A percentile compares a stretch with the other conserved stretches of the same genome.
These are phyloP conservation scores for Sarcophaga peregrina DNA, from an alignment of 1,140 invertebrate species.

Conservation along the genomic window DNA sequence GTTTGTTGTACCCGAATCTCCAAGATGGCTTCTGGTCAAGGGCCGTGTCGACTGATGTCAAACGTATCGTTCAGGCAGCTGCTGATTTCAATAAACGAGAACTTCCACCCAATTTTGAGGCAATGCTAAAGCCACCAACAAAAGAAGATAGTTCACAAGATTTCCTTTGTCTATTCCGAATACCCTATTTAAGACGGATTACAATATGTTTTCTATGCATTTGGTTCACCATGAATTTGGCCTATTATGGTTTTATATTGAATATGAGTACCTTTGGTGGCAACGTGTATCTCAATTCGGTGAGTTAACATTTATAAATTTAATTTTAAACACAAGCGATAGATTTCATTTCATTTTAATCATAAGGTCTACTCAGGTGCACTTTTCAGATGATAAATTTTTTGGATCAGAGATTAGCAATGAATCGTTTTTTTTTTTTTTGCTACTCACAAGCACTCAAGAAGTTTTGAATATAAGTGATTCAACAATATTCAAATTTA, in stretches of 20 bases:
- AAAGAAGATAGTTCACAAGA: conserved; percentile 68
- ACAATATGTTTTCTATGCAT: conserved; percentile 75
- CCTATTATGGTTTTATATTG: conserved; percentile 78
- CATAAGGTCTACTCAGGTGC: too few relatives aligned
- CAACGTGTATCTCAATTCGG: conserved; percentile 76
- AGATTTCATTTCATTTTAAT: too few relatives aligned
- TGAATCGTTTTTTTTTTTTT: too few relatives aligned
- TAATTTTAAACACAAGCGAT: too few relatives aligned
- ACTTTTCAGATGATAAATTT: too few relatives aligned
- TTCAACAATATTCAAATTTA: too few relatives aligned
- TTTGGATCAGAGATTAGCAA: too few relatives aligned
- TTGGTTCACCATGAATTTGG: conserved; percentile 80
- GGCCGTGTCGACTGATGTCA: conserved; percentile 77
- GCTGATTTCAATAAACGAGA: conserved; percentile 74
- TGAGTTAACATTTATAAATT: conserved; percentile 64
- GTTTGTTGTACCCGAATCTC: conserved; percentile 86
- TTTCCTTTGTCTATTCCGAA: conserved; percentile 73
- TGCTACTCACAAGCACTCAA: too few relatives aligned
- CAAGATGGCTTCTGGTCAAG: conserved; percentile 83
- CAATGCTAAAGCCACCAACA: conserved; percentile 69
- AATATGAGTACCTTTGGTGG: conserved; percentile 78
- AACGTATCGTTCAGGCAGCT: conserved; percentile 75
- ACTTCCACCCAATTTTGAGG: conserved; percentile 73
- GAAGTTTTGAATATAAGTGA: too few relatives aligned
- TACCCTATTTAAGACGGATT: conserved; percentile 72